Evolutionary conservation across 2,113 vertebrate genomes (phyloP).

Genomic region (Azemiops feae): DNA sequence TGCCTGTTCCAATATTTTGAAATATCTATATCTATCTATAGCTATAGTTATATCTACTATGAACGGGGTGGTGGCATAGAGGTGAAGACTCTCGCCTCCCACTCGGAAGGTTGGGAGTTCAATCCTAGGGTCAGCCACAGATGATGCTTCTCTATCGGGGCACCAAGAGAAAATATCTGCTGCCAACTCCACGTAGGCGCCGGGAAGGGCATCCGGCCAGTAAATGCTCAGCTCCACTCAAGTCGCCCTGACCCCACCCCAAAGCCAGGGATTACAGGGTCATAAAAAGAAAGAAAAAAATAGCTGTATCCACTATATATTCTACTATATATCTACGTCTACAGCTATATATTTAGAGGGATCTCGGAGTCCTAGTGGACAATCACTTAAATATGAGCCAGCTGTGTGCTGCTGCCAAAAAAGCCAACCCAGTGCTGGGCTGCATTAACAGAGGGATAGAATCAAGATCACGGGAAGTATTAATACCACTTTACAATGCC

Average conservation of each 20-base stretch:
- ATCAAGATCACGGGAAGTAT: too few species aligned
- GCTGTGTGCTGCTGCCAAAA: too few species aligned
- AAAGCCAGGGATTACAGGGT: not conserved
- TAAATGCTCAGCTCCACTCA: not conserved
- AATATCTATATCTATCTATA: not conserved
- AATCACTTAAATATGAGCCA: too few species aligned
- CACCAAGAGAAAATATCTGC: not conserved
- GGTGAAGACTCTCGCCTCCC: not conserved
- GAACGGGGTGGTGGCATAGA: not conserved
- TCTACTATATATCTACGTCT: too few species aligned
- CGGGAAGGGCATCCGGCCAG: not conserved
- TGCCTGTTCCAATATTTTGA: not conserved
- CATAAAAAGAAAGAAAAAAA: too few species aligned
- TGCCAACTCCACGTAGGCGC: not conserved
- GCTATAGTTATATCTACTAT: not conserved
- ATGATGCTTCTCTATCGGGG: not conserved
- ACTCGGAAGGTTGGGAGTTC: not conserved
- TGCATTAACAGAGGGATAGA: too few species aligned
- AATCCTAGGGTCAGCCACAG: not conserved
- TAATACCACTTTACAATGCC: too few species aligned
- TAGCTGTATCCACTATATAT: too few species aligned
- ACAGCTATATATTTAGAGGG: too few species aligned
- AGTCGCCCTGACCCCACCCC: not conserved
- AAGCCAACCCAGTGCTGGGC: too few species aligned
- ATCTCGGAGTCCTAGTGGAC: too few species aligned